Evolutionary conservation across 2,113 vertebrate genomes (phyloP), one percentile per base, ranked within the genome.

Genomic region (Catagonus wagneri): DNA sequence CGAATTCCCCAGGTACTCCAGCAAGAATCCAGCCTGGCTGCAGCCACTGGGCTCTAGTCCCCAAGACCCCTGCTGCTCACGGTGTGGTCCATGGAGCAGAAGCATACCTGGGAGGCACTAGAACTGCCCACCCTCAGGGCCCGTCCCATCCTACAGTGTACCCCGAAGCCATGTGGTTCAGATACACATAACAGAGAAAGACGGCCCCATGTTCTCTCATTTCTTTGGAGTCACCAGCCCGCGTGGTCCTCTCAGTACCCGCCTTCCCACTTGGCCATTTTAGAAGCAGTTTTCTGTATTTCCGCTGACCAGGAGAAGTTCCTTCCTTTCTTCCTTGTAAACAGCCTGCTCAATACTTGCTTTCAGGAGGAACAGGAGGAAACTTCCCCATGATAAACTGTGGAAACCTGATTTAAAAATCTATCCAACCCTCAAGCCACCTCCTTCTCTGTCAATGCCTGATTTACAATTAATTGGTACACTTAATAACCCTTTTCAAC

Each of bases 181-280:
- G 1, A 11, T 3, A 15, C 60, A 66, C 19, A 0, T 3, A 2
- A 44, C 36, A 44, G 25, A 20, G 7, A 0, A 58, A 65, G 20
- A 50, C 1, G 25, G 68, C 27, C 11, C n/a, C 63, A 3, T 0
- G 3, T 20, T 1, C 22, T 29, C 72, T 22, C 19, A 4, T 23
- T 32, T 19, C 68, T 12, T 6, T 6, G 4, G 25, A 39, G 61
- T 22, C 61, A 13, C 29, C 65, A 50, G 72, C 44, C 56, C 20
- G 11, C 0, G 1, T 8, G 63, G 66, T 16, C 60, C 7, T 34
- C 15, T n/a, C 17, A 7, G 58, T 54, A 13, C 56, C 65, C 6
- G 0, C 44, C 25, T 17, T 34, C 39, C 79, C 66, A 25, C n/a
- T 79, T 79, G 15, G 76, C 61, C 23, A 15, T 32, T 32, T 17